A percentile compares a stretch with the other conserved stretches of the same genome.
Conservation (phyloP, 92 coral and sea anemone genomes). For the Phenganax stokvisi region DNA sequence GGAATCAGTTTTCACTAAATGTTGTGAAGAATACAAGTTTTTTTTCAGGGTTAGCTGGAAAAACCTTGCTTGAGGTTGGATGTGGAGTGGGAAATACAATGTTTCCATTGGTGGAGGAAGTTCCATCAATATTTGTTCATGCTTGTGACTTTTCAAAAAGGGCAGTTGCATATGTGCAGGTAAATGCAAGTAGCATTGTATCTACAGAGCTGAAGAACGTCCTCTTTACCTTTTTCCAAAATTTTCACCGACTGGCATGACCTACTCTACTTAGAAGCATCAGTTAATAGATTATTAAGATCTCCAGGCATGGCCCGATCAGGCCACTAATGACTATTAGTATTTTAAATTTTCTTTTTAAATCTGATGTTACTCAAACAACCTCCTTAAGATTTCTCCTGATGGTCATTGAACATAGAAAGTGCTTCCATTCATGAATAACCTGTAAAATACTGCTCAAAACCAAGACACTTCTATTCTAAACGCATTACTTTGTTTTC, state of each 20-base stretch:
- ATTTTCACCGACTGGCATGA: no score
- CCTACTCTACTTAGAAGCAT: no score
- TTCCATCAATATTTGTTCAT: constrained; percentile 67
- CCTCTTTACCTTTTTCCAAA: no score
- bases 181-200: background rate
- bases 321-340: background rate
- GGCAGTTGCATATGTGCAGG: constrained; percentile 91
- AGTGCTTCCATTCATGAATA: no score
- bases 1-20: no score
- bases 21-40: no score
- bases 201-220: no score
- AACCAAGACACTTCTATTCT: no score
- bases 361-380: no score
- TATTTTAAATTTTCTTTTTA: background rate
- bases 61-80: constrained; percentile 75
- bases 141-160: constrained; percentile 96
- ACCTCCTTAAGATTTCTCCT: no score
- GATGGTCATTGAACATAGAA: no score
- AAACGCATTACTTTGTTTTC: background rate
- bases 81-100: constrained; percentile 97
- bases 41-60: constrained; percentile 6
- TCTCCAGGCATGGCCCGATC: background rate
- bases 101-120: constrained; percentile 81
- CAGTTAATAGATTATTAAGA: background rate
- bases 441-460: no score